Evolutionary conservation across 2,888 invertebrate genomes (phyloP), one percentile per base, ranked within the genome.

Genomic region (Tryphoninae sp.): DNA sequence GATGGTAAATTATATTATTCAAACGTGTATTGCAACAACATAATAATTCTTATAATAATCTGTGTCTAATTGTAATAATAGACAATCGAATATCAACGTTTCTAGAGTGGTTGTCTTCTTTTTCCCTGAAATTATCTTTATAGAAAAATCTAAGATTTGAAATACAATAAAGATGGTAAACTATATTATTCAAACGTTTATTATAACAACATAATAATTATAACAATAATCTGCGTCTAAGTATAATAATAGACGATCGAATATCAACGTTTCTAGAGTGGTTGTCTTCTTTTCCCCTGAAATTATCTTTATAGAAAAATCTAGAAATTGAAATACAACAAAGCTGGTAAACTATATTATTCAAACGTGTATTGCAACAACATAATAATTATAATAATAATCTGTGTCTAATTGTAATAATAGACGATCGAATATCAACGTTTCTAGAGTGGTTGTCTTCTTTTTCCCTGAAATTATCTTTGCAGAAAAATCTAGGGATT

Each of bases 301-400:
- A 45, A 45, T 45, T 1, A 13, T 45, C 13, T 13, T 45, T 3
- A 55, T 19, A 7, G 19, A 19, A 16, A 55, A 55, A 55, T 19
- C 16, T 7, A 23, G 40, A 13, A 11, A 19, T 19, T 2, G 8
- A 74, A 53, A 65, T 55, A 42, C 19, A 9, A 51, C 42, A 23
- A 13, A 8, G 13, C 22, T 11, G 55, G 59, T 40, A 61, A 67
- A 71, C 75, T 71, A 40, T 78, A 64, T 82, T 84, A 83, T 84
- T 83, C 61, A 85, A 85, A 85, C 79, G 82, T 85, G 84, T 85
- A 85, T 85, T 85, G 83, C 82, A 85, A 85, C 77, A 83, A 83
- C 74, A 80, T 79, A 84, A 83, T 84, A 82, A 82, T 79, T 82
- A 83, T 80, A 84, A 78, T 82, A 68, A 68, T 79, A 61, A 19